Percentiles rank a stretch among this genome's conserved stretches.
Conservation (phyloP, 2,797 vertebrate species). For the Pseudochaenichthys georgianus region DNA sequence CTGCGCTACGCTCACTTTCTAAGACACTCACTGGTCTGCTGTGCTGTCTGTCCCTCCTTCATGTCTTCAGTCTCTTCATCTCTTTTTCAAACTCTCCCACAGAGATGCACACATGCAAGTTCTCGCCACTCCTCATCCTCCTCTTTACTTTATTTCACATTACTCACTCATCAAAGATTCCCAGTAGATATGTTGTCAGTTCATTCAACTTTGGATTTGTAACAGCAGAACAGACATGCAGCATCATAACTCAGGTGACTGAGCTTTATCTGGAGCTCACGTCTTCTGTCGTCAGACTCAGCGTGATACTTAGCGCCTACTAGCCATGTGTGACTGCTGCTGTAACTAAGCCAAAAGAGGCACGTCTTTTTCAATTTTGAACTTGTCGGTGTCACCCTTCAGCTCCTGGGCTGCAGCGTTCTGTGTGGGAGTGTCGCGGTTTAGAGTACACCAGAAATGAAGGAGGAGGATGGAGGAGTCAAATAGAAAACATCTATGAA, state of each 20-base stretch:
- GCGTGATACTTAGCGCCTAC: slow-evolving; percentile 46
- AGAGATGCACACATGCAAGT: slow-evolving; percentile 63
- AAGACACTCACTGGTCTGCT: slow-evolving; percentile 64
- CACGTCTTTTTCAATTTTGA: slow-evolving; percentile 60
- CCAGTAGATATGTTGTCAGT: slow-evolving; percentile 60
- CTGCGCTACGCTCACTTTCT: slow-evolving; percentile 62
- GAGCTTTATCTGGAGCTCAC: slow-evolving; percentile 47
- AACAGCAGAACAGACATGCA: slow-evolving; percentile 43
- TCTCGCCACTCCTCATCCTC: slow-evolving; percentile 38
- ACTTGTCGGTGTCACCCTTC: slow-evolving; percentile 42
- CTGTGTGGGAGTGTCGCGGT: slow-evolving; percentile 61
- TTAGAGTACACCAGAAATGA: slow-evolving; percentile 55
- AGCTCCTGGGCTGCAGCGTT: slow-evolving; percentile 44
- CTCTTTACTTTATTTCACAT: slow-evolving; percentile 35
- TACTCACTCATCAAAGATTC: slow-evolving; percentile 60
- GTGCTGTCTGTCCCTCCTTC: slow-evolving; percentile 52
- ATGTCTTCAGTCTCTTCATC: slow-evolving; percentile 57
- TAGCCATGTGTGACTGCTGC: slow-evolving; percentile 51
- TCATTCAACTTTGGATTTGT: slow-evolving; percentile 42
- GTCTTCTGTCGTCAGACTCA: slow-evolving; percentile 43
- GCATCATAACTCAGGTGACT: slow-evolving; percentile 48
- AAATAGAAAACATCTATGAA: slow-evolving; percentile 63
- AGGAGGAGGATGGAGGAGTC: slow-evolving; percentile 51
- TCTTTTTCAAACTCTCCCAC: slow-evolving; percentile 55
- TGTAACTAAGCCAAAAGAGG: slow-evolving; percentile 45